These are phyloP conservation scores for Saturnia japonica DNA, from an alignment of 2,888 invertebrate species.

Conservation along the genomic window DNA sequence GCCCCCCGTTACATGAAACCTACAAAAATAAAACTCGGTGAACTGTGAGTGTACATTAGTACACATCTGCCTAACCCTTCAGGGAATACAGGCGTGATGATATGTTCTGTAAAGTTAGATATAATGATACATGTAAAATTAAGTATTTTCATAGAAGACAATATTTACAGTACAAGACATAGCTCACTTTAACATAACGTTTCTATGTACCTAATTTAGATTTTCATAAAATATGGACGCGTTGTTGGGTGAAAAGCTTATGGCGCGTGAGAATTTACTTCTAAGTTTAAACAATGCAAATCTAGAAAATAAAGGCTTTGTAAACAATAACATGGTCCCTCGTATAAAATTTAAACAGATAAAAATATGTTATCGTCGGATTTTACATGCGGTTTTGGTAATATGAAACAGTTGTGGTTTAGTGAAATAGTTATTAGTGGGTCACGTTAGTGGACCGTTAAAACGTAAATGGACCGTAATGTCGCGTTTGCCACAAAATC, in stretches of 20 bases:
- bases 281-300: background rate
- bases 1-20: no score
- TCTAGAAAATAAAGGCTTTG: background rate
- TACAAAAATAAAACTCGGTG: no score
- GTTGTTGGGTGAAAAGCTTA: background rate
- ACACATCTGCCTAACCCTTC: no score
- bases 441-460: slow-evolving; percentile 28
- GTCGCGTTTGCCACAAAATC: slow-evolving; percentile 22
- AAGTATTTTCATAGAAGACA: no score
- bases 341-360: slow-evolving; percentile 5
- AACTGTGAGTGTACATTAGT: no score
- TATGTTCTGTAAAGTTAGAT: no score
- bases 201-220: background rate
- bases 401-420: slow-evolving; percentile 30
- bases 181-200: background rate
- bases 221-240: background rate
- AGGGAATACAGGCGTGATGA: no score
- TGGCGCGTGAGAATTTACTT: background rate
- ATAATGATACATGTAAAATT: no score
- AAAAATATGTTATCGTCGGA: slow-evolving; percentile 25
- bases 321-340: background rate
- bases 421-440: slow-evolving; percentile 32
- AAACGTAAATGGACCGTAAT: slow-evolving; percentile 31
- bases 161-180: background rate
- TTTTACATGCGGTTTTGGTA: slow-evolving; percentile 28